Percentiles rank a stretch among this genome's conserved stretches.
Conservation (phyloP, 1,140 invertebrate species). For the Agrypnia vestita region DNA sequence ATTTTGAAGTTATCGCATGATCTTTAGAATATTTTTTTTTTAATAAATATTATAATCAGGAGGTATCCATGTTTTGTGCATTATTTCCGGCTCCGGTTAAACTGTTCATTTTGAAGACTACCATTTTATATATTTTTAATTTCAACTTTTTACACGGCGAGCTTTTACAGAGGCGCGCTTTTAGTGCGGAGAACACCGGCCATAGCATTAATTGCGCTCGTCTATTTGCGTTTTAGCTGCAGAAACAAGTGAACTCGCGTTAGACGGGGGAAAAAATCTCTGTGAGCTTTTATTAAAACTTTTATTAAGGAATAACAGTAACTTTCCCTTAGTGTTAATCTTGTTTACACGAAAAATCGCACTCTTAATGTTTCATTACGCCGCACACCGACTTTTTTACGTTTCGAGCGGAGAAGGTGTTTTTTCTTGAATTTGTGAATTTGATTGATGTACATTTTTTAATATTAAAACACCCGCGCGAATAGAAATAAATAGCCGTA, state of each 20-base stretch:
- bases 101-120: no score
- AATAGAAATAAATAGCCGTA: no score
- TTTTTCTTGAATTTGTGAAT: not conserved
- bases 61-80: no score
- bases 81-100: no score
- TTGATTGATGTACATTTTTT: no score
- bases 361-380: conserved; percentile 48
- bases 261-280: conserved; percentile 27
- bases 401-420: not conserved
- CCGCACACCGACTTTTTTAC: not conserved
- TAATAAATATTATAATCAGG: no score
- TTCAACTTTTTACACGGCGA: no score
- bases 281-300: conserved; percentile 58
- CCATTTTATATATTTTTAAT: no score
- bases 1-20: no score
- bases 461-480: no score
- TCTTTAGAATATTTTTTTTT: no score
- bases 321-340: conserved; percentile 56
- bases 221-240: conserved; percentile 19
- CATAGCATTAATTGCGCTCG: not conserved
- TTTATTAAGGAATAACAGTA: conserved; percentile 59
- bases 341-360: conserved; percentile 54
- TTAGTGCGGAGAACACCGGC: not conserved
- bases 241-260: conserved; percentile 18
- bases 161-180: conserved; percentile 4